These are phyloP conservation scores for Spongilla lacustris DNA, from an alignment of 37 sponge, comb jelly and placozoan species.

Conservation along the genomic window DNA sequence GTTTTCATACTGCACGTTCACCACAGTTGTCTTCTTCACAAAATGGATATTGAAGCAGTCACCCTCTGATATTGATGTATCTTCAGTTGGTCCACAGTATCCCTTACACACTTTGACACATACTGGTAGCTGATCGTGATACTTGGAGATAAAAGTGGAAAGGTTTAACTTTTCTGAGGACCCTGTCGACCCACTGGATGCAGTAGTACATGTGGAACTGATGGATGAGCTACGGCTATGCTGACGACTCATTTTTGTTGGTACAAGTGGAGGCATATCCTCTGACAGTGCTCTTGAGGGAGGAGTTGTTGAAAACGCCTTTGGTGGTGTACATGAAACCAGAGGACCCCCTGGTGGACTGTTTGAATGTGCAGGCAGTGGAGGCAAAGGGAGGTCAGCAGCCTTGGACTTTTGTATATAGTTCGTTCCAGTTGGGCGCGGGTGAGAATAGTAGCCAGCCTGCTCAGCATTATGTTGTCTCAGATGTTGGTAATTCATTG, in stretches of 20 bases:
- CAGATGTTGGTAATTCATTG: background rate
- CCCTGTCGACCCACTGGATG: background rate
- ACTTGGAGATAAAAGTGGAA: conserved; percentile 3
- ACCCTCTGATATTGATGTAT: conserved; percentile 58
- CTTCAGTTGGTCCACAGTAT: conserved; percentile 51
- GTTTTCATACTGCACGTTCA: conserved; percentile 35
- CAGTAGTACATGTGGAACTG: background rate
- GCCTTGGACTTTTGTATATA: background rate
- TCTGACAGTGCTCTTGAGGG: background rate
- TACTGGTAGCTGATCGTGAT: conserved; percentile 32
- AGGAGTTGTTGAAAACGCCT: background rate
- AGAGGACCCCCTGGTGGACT: background rate
- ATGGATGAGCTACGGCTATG: background rate
- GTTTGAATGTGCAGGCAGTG: background rate
- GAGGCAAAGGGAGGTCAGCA: background rate
- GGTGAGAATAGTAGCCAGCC: background rate
- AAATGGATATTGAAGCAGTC: conserved; percentile 63
- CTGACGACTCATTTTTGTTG: background rate
- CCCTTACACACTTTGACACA: conserved; percentile 47
- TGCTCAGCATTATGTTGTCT: background rate
- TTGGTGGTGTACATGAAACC: background rate
- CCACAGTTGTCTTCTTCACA: conserved; percentile 47
- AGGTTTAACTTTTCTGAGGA: conserved; percentile 28
- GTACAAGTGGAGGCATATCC: background rate
- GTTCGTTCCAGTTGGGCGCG: background rate